Conservation (phyloP, 2,888 invertebrate genomes). For the Acrobeloides nanus region DNA sequence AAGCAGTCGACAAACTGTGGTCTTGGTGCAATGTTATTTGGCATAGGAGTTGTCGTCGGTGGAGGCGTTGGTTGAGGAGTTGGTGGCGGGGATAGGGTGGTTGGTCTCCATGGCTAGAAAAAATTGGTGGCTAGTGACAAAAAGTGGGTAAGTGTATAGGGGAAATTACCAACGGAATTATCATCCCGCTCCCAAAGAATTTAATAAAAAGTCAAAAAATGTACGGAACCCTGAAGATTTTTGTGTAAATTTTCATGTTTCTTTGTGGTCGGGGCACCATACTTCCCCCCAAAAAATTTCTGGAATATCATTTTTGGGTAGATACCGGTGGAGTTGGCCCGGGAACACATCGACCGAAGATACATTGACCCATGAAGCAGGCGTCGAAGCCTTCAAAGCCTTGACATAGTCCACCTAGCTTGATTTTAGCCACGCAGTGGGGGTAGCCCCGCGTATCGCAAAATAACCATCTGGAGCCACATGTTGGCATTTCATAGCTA, state of each 20-base stretch:
- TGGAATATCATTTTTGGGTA: neutral
- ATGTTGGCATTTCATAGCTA: conserved; percentile 37
- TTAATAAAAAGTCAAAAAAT: no score
- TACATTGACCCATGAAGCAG: conserved; percentile 46
- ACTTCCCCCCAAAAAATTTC: neutral
- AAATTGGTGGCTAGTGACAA: no score
- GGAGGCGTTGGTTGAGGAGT: conserved; percentile 11
- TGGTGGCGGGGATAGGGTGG: conserved; percentile 3
- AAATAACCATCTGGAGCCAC: conserved; percentile 50
- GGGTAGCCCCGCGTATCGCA: conserved; percentile 49
- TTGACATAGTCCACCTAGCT: conserved; percentile 42
- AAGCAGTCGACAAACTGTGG: no score
- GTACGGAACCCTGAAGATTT: no score
- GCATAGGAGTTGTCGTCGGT: conserved; percentile 9
- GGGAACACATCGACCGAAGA: conserved; percentile 45
- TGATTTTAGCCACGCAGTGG: conserved; percentile 49
- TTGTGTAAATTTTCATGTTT: no score
- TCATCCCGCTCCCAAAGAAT: no score
- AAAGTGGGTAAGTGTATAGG: no score
- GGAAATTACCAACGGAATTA: no score
- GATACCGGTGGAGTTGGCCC: conserved; percentile 34
- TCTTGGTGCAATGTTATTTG: no score
- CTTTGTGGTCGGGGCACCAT: no score
- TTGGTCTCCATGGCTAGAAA: conserved; percentile 9
- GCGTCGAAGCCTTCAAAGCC: conserved; percentile 46